Conservation (phyloP, 2,797 vertebrate genomes). For the Acrocephalus scirpaceus region DNA sequence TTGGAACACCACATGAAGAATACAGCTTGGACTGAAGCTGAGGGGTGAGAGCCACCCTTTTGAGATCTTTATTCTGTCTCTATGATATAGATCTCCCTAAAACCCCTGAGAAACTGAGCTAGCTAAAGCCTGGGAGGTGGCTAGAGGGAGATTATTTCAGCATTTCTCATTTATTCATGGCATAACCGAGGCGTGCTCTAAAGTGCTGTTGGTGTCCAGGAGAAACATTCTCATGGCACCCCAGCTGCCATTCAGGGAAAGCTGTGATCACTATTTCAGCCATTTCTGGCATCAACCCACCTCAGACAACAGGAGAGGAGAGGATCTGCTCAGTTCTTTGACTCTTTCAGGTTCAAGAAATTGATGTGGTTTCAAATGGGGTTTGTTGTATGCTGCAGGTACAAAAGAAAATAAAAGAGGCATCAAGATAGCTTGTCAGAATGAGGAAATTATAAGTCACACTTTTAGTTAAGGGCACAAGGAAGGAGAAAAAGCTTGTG, state of each 20-base stretch:
- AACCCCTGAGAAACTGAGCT: too few relatives aligned
- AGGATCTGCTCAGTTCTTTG: constrained; percentile 76
- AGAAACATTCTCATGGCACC: background rate
- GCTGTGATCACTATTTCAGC: background rate
- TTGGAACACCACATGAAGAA: too few relatives aligned
- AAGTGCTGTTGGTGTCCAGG: background rate
- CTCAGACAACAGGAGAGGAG: constrained; percentile 73
- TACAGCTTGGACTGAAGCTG: too few relatives aligned
- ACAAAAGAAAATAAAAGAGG: constrained; percentile 47
- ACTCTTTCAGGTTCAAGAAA: constrained; percentile 71
- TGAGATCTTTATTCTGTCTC: too few relatives aligned
- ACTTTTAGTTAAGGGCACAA: background rate
- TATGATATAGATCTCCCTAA: too few relatives aligned
- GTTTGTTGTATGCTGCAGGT: constrained; percentile 70
- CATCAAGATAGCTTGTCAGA: background rate
- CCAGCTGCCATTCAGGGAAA: background rate
- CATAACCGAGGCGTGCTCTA: background rate
- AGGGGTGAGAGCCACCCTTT: too few relatives aligned
- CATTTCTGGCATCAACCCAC: constrained; percentile 44
- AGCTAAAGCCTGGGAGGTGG: too few relatives aligned
- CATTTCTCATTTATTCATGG: background rate
- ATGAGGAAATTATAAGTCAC: background rate
- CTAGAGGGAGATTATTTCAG: too few relatives aligned
- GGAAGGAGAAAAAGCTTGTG: background rate
- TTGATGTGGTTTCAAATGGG: constrained; percentile 59